These are phyloP conservation scores for Tragelaphus strepsiceros DNA, from an alignment of 2,113 vertebrate species.

Conservation along the genomic window DNA sequence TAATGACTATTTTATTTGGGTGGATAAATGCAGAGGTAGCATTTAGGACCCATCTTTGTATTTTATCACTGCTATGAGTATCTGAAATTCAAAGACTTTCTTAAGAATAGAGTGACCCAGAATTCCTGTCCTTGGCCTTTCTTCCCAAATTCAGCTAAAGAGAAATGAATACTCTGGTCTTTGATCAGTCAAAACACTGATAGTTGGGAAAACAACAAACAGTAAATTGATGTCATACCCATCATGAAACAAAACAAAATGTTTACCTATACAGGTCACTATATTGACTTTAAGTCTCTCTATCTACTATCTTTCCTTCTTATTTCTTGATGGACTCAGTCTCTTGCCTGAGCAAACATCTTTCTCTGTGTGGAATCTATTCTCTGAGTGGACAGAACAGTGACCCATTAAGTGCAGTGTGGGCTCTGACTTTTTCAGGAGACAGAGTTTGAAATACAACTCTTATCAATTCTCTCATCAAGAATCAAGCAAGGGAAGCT, in stretches of 20 bases:
- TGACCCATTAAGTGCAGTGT: not conserved
- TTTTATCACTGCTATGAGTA: not conserved
- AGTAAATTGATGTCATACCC: conserved; percentile 6
- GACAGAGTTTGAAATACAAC: not conserved
- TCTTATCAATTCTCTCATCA: not conserved
- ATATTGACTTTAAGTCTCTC: not conserved
- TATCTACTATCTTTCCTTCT: conserved; percentile 16
- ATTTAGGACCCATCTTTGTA: no score
- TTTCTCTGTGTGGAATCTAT: conserved; percentile 27
- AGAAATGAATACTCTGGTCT: conserved; percentile 41
- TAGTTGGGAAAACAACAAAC: conserved; percentile 16
- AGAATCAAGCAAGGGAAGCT: not conserved
- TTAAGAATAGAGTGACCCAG: not conserved
- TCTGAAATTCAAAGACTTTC: not conserved
- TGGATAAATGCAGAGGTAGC: not conserved
- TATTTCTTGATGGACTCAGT: conserved; percentile 34
- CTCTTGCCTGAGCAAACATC: conserved; percentile 63
- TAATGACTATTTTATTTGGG: not conserved
- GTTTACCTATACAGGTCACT: conserved; percentile 44
- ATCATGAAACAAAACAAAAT: conserved; percentile 61
- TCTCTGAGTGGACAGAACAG: not conserved
- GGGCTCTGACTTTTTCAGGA: not conserved
- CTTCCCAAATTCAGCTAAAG: not conserved
- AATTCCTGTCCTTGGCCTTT: conserved; percentile 5
- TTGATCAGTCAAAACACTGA: conserved; percentile 53